Evolutionary conservation across 2,113 vertebrate species (phyloP), one percentile per base, ranked within the genome.

Genomic region (Dicentrarchus labrax): DNA sequence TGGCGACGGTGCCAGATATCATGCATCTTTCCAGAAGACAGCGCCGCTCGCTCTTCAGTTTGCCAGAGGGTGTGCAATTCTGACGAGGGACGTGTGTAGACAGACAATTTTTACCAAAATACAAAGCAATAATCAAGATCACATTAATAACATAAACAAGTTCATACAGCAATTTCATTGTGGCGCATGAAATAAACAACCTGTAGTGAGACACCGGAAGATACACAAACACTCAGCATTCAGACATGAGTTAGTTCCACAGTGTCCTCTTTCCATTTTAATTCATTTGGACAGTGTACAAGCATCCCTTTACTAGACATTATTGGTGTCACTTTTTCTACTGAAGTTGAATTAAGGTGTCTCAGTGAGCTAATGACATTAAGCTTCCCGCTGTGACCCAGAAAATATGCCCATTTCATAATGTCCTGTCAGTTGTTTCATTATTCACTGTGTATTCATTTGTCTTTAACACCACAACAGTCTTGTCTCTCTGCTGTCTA

Each of bases 1-100:
- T 99, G 98, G 45, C 98, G 95, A 68, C 98, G 97, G 91, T 99
- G 98, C 98, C 98, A 99, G 93, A 99, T 99, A 93, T 99, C 98
- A 0, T 98, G 98, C 93, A 98, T 97, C 91, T 99, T 99, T 84
- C 97, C 97, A 0, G 98, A 98, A 76, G 98, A 96, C 94, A 98
- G 89, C 0, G 98, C 98, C 0, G 98, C 97, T 39, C 97, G 95
- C 68, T 99, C 98, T 80, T 99, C 98, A 0, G 98, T 99, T 94
- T 99, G 98, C 98, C 98, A 99, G 72, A 99, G 95, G 0, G 98
- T 99, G 94, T 99, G 98, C 79, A 99, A 86, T 93, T 99, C 98
- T 99, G 95, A 64, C 16, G 71, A 76, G 57, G 30, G 56, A 51
- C 5, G 61, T 22, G 60, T 16, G 9, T 22, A 72, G 36, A 69